Base-by-base conservation (phyloP, 1,140 invertebrate species). In the Drosophila parabipectinata region DNA sequence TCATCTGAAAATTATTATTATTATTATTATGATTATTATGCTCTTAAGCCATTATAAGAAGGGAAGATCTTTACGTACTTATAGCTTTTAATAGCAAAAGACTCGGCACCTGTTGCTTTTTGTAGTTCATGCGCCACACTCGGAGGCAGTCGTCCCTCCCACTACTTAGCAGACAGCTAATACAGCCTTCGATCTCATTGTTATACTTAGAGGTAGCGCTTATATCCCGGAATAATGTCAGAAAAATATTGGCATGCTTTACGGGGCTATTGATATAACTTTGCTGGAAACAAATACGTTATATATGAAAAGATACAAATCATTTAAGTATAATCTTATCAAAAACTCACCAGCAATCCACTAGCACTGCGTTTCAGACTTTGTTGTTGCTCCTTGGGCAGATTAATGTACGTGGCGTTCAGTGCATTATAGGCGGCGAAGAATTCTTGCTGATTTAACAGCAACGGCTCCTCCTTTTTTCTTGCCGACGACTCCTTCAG, bases 71-170 rank as follows among this genome's bases (percentile, higher is more conserved):
- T 15, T 2, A 4, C 62, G 41, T 72, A 91, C 90, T 75, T 56
- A 91, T 91, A 28, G 71, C 71, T 30, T 69, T 57, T 2, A 91
- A 51, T 8, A 91, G 45, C 54, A 90, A n/a, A 14, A 81, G 59
- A 3, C 88, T 87, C 2, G 90, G 54, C 24, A 87, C 15, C 18
- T 93, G 83, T 84, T 94, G 90, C 61, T 94, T 95, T 6, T 87
- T 80, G 69, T 94, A 93, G 53, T 94, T 66, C 80, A 93, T 93
- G 61, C 81, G 93, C 94, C 94, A 95, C 9, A 90, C 76, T 54
- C 79, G 90, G n/a, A 94, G 93, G 61, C 93, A 93, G 52, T 91
- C 90, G 30, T 92, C 91, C 55, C 94, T 92, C 1, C 77, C 76
- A 8, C 26, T 41, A 55, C 91, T 92, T 2, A 89, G 72, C 24